These are phyloP conservation scores for Caenorhabditis remanei DNA, from an alignment of 1,140 invertebrate genomes.

Conservation along the genomic window DNA sequence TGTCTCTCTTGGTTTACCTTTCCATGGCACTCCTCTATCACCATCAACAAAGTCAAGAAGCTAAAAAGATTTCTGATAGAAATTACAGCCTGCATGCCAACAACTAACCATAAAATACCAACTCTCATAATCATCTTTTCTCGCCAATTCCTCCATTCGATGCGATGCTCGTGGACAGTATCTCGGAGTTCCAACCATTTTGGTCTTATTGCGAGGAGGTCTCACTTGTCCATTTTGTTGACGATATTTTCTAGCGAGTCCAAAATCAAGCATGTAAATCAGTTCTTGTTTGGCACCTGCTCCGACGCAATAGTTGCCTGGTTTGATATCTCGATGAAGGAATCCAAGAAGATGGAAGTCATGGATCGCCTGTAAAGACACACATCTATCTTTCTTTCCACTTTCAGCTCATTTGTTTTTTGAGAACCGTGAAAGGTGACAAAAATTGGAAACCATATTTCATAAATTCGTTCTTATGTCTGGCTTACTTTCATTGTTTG, in stretches of 20 bases:
- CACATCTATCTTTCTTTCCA: not conserved
- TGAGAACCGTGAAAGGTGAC: too few species aligned
- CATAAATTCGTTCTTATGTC: not conserved
- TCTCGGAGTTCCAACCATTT: constrained; percentile 25
- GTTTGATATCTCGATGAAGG: constrained; percentile 44
- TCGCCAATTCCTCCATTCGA: constrained; percentile 8
- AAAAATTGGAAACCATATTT: not conserved
- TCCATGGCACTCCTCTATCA: not conserved
- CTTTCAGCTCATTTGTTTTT: too few species aligned
- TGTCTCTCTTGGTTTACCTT: not conserved
- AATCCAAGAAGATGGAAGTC: constrained; percentile 1
- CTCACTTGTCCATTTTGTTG: constrained; percentile 28
- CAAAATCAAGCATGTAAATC: constrained; percentile 18
- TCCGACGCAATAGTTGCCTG: constrained; percentile 14
- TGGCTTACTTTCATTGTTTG: constrained; percentile 15
- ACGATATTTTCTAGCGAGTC: constrained; percentile 45
- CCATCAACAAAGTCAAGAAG: constrained; percentile 21
- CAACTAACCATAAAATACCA: constrained; percentile 5
- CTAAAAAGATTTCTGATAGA: not conserved
- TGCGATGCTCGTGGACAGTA: constrained; percentile 40
- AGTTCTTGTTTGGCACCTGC: not conserved
- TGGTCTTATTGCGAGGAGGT: not conserved
- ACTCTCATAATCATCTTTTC: constrained; percentile 35
- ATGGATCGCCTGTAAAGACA: constrained; percentile 4
- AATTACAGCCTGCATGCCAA: not conserved